Percentiles rank a stretch among this genome's conserved stretches.
Evolutionary conservation across 2,797 vertebrate genomes (phyloP).

Genomic region (Leptodactylus fallax): DNA sequence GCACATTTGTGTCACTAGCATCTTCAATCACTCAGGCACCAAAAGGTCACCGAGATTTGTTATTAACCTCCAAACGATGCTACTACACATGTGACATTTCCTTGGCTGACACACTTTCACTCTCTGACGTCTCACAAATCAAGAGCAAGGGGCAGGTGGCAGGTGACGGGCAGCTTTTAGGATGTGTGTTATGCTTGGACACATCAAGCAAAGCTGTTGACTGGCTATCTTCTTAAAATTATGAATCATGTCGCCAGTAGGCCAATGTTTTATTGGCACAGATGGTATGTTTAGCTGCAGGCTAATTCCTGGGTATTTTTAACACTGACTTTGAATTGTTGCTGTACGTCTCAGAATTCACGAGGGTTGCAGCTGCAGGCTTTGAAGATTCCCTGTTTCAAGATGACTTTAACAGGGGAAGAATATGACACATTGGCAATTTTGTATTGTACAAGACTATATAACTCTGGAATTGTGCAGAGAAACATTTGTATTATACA

Average conservation of each 20-base stretch:
- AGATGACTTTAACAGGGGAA: conserved; percentile 54
- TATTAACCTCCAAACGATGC: conserved; percentile 32
- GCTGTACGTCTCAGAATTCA: conserved; percentile 53
- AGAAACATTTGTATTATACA: neutral
- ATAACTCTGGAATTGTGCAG: conserved; percentile 1
- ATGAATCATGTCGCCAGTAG: conserved; percentile 63
- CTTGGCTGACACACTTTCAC: conserved; percentile 33
- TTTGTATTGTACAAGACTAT: conserved; percentile 17
- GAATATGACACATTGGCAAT: conserved; percentile 43
- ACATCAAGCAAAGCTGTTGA: conserved; percentile 56
- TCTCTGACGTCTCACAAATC: neutral
- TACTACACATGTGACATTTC: conserved; percentile 33
- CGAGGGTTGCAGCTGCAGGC: conserved; percentile 43
- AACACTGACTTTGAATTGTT: conserved; percentile 62
- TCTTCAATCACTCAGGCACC: conserved; percentile 45
- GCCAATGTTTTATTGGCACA: conserved; percentile 63
- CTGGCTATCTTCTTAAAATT: conserved; percentile 55
- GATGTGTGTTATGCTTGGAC: conserved; percentile 46
- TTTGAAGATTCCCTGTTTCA: conserved; percentile 57
- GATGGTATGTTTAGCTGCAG: conserved; percentile 63
- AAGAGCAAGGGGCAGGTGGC: conserved; percentile 26
- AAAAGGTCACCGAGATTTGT: conserved; percentile 55
- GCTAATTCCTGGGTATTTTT: conserved; percentile 62
- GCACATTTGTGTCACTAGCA: conserved; percentile 44
- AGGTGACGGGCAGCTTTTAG: conserved; percentile 44